phyloP scores from a whole-genome alignment of 2,113 vertebrate species.

The Macrotus californicus region DNA sequence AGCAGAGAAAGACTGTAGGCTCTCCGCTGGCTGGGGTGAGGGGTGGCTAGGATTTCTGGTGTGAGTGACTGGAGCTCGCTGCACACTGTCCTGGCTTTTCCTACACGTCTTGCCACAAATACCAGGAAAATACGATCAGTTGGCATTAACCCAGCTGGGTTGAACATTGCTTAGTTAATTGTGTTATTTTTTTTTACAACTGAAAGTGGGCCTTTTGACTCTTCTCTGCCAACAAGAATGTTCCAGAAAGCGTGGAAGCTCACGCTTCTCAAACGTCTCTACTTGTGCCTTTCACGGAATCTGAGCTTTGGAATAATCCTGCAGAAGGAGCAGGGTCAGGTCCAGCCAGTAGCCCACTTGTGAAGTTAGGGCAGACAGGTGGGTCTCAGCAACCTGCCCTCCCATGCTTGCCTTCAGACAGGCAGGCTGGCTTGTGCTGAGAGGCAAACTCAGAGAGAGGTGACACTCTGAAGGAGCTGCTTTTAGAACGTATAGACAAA shows the following conservation, averaged over 20 bases:
- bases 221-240: not conserved
- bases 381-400: not conserved
- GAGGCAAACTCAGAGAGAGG: not conserved
- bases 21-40: no score
- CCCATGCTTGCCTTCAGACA: not conserved
- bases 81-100: not conserved
- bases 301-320: accelerated
- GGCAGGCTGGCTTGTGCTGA: not conserved
- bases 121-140: not conserved
- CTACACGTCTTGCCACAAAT: not conserved
- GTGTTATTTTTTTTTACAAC: not conserved
- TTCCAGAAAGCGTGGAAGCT: not conserved
- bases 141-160: not conserved
- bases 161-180: no score
- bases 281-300: accelerated
- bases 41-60: not conserved
- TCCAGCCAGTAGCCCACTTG: not conserved
- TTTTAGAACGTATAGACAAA: not conserved
- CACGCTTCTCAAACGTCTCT: not conserved
- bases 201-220: not conserved
- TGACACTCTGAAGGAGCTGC: not conserved
- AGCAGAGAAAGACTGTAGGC: not conserved
- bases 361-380: accelerated
- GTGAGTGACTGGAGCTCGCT: not conserved
- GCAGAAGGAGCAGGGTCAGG: not conserved